Evolutionary conservation across 2,888 invertebrate genomes (phyloP).

Genomic region (Loripinus fragilis): DNA sequence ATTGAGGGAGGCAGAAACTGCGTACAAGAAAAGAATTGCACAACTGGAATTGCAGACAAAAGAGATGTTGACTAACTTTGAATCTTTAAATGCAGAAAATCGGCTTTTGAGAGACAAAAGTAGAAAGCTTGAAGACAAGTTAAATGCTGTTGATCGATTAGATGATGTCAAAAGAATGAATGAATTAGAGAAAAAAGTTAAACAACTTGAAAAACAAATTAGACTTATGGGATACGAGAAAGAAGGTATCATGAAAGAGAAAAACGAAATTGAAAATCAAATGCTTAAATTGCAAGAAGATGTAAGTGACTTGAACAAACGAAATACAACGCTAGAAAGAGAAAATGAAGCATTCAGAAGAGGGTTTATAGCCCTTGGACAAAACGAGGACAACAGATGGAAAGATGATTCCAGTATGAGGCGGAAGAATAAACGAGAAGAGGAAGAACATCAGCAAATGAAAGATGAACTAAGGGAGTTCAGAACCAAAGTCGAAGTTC

Average conservation of each 20-base stretch:
- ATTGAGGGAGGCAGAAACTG: conserved; percentile 54
- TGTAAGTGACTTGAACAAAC: conserved; percentile 48
- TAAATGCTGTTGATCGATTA: conserved; percentile 54
- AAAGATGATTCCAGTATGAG: conserved; percentile 38
- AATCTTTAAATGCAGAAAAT: conserved; percentile 56
- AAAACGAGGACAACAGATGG: conserved; percentile 47
- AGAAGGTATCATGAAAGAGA: conserved; percentile 44
- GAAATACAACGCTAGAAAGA: conserved; percentile 42
- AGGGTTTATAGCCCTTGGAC: conserved; percentile 57
- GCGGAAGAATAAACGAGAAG: conserved; percentile 51
- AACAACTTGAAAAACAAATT: conserved; percentile 47
- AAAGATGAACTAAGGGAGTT: conserved; percentile 47
- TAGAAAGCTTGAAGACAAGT: conserved; percentile 48
- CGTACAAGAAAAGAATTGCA: conserved; percentile 52
- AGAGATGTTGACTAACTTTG: conserved; percentile 57
- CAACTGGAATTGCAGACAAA: conserved; percentile 53
- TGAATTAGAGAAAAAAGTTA: conserved; percentile 54
- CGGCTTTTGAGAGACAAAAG: conserved; percentile 54
- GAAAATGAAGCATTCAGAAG: conserved; percentile 57
- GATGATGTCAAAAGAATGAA: conserved; percentile 57
- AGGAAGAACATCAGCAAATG: conserved; percentile 51
- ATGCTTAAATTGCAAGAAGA: conserved; percentile 50
- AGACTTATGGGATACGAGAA: conserved; percentile 57
- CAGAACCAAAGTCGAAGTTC: conserved; percentile 33
- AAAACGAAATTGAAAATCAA: conserved; percentile 52